Percentiles rank a stretch among this genome's conserved stretches.
Conservation (phyloP, 1,140 invertebrate genomes). For the Cryptotermes secundus region DNA sequence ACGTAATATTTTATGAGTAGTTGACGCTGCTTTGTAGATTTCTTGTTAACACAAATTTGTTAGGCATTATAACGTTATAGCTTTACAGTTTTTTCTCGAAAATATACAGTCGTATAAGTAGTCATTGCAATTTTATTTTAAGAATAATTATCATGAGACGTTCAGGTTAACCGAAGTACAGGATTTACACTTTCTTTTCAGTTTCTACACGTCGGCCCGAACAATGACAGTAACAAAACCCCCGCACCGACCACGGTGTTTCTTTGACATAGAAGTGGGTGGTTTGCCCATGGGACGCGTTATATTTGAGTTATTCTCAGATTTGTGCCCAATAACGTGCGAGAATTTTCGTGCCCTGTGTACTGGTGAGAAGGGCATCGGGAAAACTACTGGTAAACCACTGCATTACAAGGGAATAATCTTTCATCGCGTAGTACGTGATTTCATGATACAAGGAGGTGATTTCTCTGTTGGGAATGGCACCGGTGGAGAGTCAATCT, state of each 20-base stretch:
- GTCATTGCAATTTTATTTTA: too few species aligned
- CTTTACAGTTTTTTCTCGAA: too few species aligned
- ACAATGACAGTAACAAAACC: slow-evolving; percentile 28
- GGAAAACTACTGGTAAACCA: slow-evolving; percentile 68
- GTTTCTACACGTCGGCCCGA: too few species aligned
- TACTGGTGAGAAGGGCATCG: slow-evolving; percentile 83
- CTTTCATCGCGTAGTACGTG: slow-evolving; percentile 90
- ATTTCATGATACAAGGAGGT: slow-evolving; percentile 89
- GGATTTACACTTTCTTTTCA: too few species aligned
- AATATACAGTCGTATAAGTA: too few species aligned
- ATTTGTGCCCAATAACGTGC: slow-evolving; percentile 89
- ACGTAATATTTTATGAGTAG: too few species aligned
- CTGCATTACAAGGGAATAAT: slow-evolving; percentile 78
- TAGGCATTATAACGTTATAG: too few species aligned
- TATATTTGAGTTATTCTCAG: slow-evolving; percentile 91
- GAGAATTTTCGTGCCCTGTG: slow-evolving; percentile 93
- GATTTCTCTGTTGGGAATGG: slow-evolving; percentile 89
- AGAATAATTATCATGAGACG: too few species aligned
- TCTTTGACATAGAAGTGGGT: slow-evolving; percentile 92
- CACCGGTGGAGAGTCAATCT: slow-evolving; percentile 88
- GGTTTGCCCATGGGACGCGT: slow-evolving; percentile 84
- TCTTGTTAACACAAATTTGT: too few species aligned
- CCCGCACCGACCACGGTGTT: slow-evolving; percentile 61
- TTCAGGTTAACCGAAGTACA: too few species aligned
- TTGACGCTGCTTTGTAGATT: too few species aligned